Base-by-base conservation (phyloP, 2,113 vertebrate genomes). In the Gymnocephalus cernua region DNA sequence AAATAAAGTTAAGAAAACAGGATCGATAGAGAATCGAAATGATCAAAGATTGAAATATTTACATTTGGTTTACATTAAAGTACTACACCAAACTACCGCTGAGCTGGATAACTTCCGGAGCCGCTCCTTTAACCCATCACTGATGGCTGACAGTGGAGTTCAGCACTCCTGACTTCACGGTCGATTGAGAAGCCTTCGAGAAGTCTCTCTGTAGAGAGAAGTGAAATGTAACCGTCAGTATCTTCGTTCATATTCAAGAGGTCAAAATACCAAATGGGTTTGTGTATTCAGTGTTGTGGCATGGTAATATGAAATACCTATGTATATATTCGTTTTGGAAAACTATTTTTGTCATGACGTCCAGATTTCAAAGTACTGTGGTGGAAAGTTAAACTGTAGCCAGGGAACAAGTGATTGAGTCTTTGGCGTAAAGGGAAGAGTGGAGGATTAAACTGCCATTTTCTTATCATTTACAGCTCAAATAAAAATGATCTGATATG, bases 71-170 rank as follows among this genome's bases (percentile, higher is more conserved):
- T 41, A 80, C 68, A 84, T 38, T 25, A 6, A 74, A 54, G 19
- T 54, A 54, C 23, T 3, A 67, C 62, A 66, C 19, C 47, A 63
- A 51, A 72, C 35, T 61, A 50, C 41, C 13, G 14, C 65, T 12
- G 48, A 68, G 71, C 56, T 76, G 56, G 61, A 48, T 1, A 57
- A 67, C 59, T 12, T 74, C 29, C 13, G 5, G 48, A 53, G 45
- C 51, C 2, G 68, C 50, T 44, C 58, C 23, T 48, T 15, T 15
- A 27, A 67, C 74, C 3, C 44, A 4, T 95, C 86, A 95, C 38
- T 90, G 90, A 47, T 88, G 87, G 18, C 87, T 88, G 79, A 94
- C 63, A 2, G 95, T 96, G 25, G 95, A 96, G 93, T 95, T 96
- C 80, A 96, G 87, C 65, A 92, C 14, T 68, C 86, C 91, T 9